phyloP scores from a whole-genome alignment of 2,797 vertebrate species.

The Schizopygopsis malacanthus region DNA sequence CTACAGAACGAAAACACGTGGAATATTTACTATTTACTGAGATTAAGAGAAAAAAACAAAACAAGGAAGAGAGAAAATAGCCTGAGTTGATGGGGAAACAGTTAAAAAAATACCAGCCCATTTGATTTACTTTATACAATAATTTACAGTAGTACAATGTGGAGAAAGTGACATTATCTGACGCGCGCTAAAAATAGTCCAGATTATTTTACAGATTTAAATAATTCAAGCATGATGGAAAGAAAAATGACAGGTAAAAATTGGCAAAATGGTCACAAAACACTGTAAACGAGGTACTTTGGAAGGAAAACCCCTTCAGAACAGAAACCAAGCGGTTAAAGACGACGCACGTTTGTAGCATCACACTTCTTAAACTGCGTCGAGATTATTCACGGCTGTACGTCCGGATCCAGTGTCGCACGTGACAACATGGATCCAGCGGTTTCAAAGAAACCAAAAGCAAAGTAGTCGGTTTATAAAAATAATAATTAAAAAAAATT shows the following conservation, averaged over 20 bases:
- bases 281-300: conserved; percentile 98
- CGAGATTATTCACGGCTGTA: conserved; percentile 77
- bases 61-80: conserved; percentile 83
- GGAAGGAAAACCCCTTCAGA: conserved; percentile 90
- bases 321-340: conserved; percentile 77
- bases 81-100: conserved; percentile 91
- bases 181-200: conserved; percentile 83
- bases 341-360: conserved; percentile 69
- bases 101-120: conserved; percentile 83
- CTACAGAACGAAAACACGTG: conserved; percentile 72
- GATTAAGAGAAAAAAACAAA: conserved; percentile 81
- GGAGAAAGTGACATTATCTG: conserved; percentile 82
- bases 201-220: conserved; percentile 95
- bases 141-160: conserved; percentile 91
- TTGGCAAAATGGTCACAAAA: conserved; percentile 87
- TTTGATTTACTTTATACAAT: conserved; percentile 94
- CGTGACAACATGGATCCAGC: conserved; percentile 83
- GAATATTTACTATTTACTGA: conserved; percentile 75
- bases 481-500: conserved; percentile 74
- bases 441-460: conserved; percentile 73
- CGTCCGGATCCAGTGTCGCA: conserved; percentile 90
- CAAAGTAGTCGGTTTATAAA: conserved; percentile 77
- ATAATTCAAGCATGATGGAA: conserved; percentile 92
- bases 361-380: conserved; percentile 81
- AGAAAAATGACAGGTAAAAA: conserved; percentile 75